Base-by-base conservation (phyloP, 2,113 vertebrate genomes). In the Nyctibius bracteatus region DNA sequence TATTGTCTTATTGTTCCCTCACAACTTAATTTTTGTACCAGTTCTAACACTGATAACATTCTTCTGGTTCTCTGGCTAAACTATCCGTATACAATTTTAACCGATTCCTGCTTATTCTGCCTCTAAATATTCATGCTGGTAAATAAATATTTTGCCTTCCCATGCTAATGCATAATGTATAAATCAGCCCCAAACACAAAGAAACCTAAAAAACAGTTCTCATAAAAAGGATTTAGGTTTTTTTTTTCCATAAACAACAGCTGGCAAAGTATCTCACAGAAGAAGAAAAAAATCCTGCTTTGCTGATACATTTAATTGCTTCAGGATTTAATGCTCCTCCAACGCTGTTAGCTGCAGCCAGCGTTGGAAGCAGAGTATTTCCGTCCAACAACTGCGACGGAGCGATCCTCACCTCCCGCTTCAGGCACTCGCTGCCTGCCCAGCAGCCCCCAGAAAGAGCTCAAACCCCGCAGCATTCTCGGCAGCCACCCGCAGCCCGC, bases 121-220 rank as follows among this genome's bases (percentile, higher is more conserved):
- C 54, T 80, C 88, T 73, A 88, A 86, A 89, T 82, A 94, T 41
- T 82, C 93, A 90, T 28, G 49, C 77, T 67, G 72, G 86, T 68
- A 93, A 93, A 96, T 70, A 70, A 90, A 77, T 96, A 92, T 90
- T 94, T 95, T 94, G 80, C 83, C 91, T 94, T 91, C 86, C 62
- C 11, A 2, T 65, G 28, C 86, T 96, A 94, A 95, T 82, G 77
- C 72, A 96, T 92, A 94, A 96, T 84, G 88, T 91, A 96, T 94
- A 96, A 86, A 81, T 70, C 92, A 89, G 91, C 25, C 55, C 59
- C 33, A 66, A 94, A 90, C 51, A 94, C 43, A 90, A 88, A 74
- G 79, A 96, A 96, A 83, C 35, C 67, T 93, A 88, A 93, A 95
- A 95, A 92, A 41, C 85, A 78, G 82, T 93, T 81, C 83, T 83